These are phyloP conservation scores for Tyto alba DNA, from an alignment of 2,113 vertebrate species.

Conservation along the genomic window DNA sequence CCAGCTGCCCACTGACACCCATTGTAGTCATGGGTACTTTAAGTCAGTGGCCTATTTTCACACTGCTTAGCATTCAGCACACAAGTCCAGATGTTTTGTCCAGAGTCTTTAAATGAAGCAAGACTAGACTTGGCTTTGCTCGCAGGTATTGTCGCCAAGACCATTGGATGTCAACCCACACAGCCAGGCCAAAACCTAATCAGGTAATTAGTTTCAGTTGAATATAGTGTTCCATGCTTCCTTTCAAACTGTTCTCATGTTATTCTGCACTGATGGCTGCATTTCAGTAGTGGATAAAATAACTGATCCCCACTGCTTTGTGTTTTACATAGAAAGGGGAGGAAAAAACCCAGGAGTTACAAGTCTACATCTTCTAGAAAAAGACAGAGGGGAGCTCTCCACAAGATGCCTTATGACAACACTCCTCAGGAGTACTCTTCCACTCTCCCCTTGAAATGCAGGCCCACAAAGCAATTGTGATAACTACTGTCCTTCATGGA, in stretches of 20 bases:
- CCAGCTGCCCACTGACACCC: neutral
- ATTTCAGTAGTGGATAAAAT: slow-evolving; percentile 42
- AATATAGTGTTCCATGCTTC: slow-evolving; percentile 51
- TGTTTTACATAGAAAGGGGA: neutral
- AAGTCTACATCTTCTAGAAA: neutral
- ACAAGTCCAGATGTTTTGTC: slow-evolving; percentile 43
- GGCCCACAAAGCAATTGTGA: neutral
- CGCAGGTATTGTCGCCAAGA: slow-evolving; percentile 45
- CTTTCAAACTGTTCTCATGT: slow-evolving; percentile 31
- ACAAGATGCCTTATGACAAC: neutral
- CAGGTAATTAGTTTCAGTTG: slow-evolving; percentile 65
- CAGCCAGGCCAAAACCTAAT: slow-evolving; percentile 58
- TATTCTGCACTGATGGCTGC: slow-evolving; percentile 22
- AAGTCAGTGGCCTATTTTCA: slow-evolving; percentile 60
- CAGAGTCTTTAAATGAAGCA: slow-evolving; percentile 46
- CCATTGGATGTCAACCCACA: slow-evolving; percentile 57
- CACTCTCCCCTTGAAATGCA: neutral
- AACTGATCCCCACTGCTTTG: neutral
- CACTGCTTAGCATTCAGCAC: slow-evolving; percentile 28
- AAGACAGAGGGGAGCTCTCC: neutral
- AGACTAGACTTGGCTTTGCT: slow-evolving; percentile 54
- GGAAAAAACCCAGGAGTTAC: neutral
- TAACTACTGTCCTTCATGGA: neutral
- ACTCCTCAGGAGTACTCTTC: neutral
- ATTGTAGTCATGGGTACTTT: slow-evolving; percentile 20